Percentiles rank a stretch among this genome's conserved stretches.
Conservation (phyloP, 2,888 invertebrate genomes). For the Heliconius ethilla region DNA sequence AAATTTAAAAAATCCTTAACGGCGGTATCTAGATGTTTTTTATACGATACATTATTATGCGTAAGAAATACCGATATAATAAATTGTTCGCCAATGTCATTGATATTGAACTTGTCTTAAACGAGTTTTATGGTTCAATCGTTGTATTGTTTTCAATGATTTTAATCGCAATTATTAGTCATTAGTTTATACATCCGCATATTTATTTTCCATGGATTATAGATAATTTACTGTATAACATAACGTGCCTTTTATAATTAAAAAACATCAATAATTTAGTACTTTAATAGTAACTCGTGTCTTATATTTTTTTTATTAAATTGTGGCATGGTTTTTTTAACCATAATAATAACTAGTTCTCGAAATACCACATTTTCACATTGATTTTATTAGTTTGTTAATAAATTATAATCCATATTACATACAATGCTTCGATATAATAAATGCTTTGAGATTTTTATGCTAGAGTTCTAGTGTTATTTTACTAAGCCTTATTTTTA, state of each 20-base stretch:
- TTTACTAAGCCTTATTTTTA: background rate
- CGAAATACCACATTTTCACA: no score
- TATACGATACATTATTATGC: background rate
- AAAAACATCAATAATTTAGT: background rate
- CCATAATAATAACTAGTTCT: no score
- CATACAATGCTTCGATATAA: no score
- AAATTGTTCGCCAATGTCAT: background rate
- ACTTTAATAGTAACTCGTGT: background rate
- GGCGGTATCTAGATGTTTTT: background rate
- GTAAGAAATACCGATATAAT: background rate
- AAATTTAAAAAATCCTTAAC: no score
- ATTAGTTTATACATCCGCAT: background rate
- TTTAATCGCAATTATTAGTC: background rate
- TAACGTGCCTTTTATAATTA: background rate
- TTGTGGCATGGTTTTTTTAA: background rate
- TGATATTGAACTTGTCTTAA: conserved; percentile 20
- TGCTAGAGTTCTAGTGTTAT: background rate
- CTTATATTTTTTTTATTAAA: background rate
- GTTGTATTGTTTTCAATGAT: background rate
- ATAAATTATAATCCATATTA: no score
- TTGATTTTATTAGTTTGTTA: no score
- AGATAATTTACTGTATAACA: background rate
- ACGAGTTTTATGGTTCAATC: background rate
- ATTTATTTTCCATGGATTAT: background rate
- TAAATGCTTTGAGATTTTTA: background rate